Evolutionary conservation across 53 echinoderm and acorn worm species (phyloP).

Genomic region (Henricia sp.): DNA sequence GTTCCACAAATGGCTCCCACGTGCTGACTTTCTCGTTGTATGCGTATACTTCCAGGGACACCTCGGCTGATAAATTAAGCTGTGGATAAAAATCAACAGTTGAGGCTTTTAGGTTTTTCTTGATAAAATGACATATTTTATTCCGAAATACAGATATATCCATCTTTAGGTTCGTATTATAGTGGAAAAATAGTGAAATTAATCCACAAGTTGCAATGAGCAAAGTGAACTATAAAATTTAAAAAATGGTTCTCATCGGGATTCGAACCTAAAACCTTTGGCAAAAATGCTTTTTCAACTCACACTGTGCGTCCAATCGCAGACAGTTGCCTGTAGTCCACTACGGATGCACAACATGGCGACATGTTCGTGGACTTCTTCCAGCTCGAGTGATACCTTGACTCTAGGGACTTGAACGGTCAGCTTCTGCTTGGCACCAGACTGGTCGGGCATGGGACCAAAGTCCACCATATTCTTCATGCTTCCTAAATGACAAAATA

Average conservation of each 20-base stretch:
- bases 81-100: slow-evolving; percentile 18
- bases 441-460: slow-evolving; percentile 71
- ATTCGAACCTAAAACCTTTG: no score
- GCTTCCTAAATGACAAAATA: slow-evolving; percentile 62
- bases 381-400: slow-evolving; percentile 76
- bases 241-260: no score
- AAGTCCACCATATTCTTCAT: slow-evolving; percentile 97
- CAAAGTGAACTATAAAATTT: no score
- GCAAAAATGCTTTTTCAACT: no score
- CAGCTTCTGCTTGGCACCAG: slow-evolving; percentile 73
- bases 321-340: slow-evolving; percentile 68
- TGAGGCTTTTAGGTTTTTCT: no score
- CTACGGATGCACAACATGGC: slow-evolving; percentile 81
- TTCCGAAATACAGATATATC: no score
- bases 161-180: no score
- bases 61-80: slow-evolving; percentile 81
- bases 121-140: no score
- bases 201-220: no score
- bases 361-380: slow-evolving; percentile 82
- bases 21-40: slow-evolving; percentile 92
- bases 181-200: no score
- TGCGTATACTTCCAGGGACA: slow-evolving; percentile 73
- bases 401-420: slow-evolving; percentile 81
- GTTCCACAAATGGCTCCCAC: slow-evolving; percentile 95
- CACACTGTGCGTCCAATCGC: slow-evolving; percentile 86